These are phyloP conservation scores for Ditylenchus dipsaci DNA, from an alignment of 1,140 invertebrate species.

Conservation along the genomic window DNA sequence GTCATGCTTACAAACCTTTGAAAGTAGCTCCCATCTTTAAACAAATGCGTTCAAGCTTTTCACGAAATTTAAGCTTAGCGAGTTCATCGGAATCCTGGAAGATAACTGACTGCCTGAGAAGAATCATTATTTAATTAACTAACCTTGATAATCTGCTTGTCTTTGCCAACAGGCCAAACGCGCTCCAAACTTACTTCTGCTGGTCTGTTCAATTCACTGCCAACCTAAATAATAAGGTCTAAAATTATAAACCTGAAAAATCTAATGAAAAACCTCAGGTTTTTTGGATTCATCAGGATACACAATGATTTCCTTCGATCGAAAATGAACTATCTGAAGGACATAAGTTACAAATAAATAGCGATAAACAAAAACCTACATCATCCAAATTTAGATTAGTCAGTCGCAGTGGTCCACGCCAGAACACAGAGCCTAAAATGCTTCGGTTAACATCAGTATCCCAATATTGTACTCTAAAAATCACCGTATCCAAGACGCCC, in stretches of 20 bases:
- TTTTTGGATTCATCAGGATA: conserved; percentile 69
- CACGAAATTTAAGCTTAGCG: conserved; percentile 77
- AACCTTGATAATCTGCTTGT: conserved; percentile 73
- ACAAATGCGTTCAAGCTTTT: conserved; percentile 76
- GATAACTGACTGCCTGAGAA: background rate
- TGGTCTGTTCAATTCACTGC: conserved; percentile 79
- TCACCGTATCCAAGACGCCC: conserved; percentile 60
- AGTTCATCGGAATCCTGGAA: conserved; percentile 70
- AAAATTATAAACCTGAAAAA: no score
- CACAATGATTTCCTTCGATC: conserved; percentile 66
- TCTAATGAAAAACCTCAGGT: conserved; percentile 61
- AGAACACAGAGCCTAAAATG: conserved; percentile 70
- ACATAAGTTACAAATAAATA: no score
- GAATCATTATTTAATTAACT: background rate
- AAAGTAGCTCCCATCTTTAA: conserved; percentile 81
- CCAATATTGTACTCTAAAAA: conserved; percentile 80
- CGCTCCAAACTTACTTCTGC: conserved; percentile 85
- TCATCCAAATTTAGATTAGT: conserved; percentile 46
- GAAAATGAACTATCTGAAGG: conserved; percentile 63
- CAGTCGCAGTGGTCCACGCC: conserved; percentile 62
- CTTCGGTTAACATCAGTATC: conserved; percentile 68
- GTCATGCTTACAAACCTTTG: no score
- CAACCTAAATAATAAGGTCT: conserved; percentile 65
- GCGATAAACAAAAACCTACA: no score
- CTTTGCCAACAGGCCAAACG: conserved; percentile 84